Base-by-base conservation (phyloP, 2,888 invertebrate species). In the Blastobasis lacticolella region DNA sequence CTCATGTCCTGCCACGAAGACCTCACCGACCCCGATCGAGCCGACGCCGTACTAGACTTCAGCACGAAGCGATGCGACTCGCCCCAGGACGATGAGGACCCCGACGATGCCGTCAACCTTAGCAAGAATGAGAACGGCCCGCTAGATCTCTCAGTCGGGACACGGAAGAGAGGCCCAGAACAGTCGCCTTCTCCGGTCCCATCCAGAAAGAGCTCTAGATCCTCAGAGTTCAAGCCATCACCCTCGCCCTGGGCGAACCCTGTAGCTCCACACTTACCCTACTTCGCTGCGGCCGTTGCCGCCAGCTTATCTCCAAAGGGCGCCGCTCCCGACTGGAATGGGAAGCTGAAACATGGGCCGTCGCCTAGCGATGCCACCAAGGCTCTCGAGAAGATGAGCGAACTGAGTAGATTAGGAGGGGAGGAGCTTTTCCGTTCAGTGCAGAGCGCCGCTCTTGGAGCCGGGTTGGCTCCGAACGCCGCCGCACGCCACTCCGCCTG, bases 321-420 rank as follows among this genome's bases (percentile, higher is more conserved):
- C 38, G 90, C 90, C 44, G 83, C 90, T 47, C 90, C 91, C 8
- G 90, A 90, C 44, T 95, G 94, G 95, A 95, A 93, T 74, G 95
- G 95, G 54, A 95, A 95, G 79, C 80, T 93, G 62, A 95, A 95
- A 71, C 90, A 93, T 59, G 78, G 76, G 0, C 91, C 92, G 0
- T 91, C 91, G 37, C 94, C 95, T 0, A 95, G 91, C 66, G 95
- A 95, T 67, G 95, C 95, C 0, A 94, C 94, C 9, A 96, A 96
- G 77, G 96, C 96, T 6, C 79, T 96, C 51, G 96, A 96, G 73
- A 96, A 96, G 78, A 95, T 96, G 96, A 95, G 94, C 67, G 96
- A 96, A 72, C 88, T 96, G 66, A 96, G 95, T 67, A 93, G 96
- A 69, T 82, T 95, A 38, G 95, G 95, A 4, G 95, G 95, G 0